These are phyloP conservation scores for Ctena decussata DNA, from an alignment of 2,888 invertebrate species.

Conservation along the genomic window DNA sequence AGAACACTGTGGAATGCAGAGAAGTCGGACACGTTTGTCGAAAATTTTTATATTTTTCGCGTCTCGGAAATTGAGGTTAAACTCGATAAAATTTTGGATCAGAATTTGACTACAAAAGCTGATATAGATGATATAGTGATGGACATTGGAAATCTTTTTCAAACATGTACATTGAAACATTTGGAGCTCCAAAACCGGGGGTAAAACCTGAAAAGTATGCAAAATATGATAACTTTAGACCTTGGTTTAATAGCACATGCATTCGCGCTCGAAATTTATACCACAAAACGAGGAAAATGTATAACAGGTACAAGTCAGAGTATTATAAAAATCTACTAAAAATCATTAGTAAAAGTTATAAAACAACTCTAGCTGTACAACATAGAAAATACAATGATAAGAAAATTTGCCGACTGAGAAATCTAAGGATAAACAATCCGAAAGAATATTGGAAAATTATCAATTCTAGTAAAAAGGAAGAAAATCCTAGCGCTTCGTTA, in stretches of 20 bases:
- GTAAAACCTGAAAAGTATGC: no score
- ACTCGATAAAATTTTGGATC: no score
- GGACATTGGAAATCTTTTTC: not conserved
- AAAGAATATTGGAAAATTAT: not conserved
- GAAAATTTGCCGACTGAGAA: not conserved
- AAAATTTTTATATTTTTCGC: not conserved
- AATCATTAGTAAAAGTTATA: not conserved
- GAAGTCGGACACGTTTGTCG: not conserved
- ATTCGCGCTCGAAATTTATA: no score
- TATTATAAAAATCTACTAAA: no score
- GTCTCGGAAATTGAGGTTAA: no score
- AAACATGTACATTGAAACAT: no score
- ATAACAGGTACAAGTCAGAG: not conserved
- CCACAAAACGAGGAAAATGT: no score
- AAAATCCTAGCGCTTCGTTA: not conserved
- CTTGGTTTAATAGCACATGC: not conserved
- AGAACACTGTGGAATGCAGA: not conserved
- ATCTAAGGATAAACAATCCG: not conserved
- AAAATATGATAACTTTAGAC: no score
- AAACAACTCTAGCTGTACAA: no score
- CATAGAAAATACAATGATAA: not conserved
- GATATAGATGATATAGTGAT: not conserved
- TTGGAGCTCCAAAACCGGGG: no score
- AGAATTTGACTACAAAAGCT: not conserved
- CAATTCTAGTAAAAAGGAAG: not conserved